A percentile compares a stretch with the other conserved stretches of the same genome.
These are phyloP conservation scores for Hesperia comma DNA, from an alignment of 2,888 invertebrate species.

Conservation along the genomic window DNA sequence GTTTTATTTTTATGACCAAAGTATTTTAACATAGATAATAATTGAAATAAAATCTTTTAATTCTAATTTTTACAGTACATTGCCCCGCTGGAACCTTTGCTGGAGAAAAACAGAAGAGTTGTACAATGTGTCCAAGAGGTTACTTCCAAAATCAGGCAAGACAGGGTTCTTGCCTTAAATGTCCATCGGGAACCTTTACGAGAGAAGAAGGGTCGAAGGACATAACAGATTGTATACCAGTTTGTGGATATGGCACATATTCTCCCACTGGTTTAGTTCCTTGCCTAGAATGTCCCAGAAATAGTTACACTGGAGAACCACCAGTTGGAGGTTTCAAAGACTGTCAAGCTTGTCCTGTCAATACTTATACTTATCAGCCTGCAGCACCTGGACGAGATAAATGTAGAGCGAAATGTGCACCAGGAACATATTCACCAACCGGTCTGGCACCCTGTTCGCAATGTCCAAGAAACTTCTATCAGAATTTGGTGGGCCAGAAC, in stretches of 20 bases:
- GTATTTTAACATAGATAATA: background rate
- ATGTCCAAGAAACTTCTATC: constrained; percentile 96
- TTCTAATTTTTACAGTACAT: constrained; percentile 86
- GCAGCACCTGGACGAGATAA: constrained; percentile 92
- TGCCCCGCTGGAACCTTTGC: constrained; percentile 99
- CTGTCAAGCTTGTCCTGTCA: constrained; percentile 95
- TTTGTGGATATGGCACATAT: constrained; percentile 98
- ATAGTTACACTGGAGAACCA: constrained; percentile 94
- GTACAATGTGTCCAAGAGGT: constrained; percentile 95
- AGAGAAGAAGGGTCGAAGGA: constrained; percentile 95
- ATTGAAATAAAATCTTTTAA: background rate
- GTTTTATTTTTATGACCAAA: constrained; percentile 60
- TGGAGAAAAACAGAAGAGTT: constrained; percentile 94
- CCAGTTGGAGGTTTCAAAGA: constrained; percentile 96
- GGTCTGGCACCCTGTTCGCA: constrained; percentile 96
- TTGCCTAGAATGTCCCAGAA: constrained; percentile 96
- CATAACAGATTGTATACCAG: constrained; percentile 93
- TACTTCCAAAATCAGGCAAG: constrained; percentile 96
- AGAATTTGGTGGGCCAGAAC: constrained; percentile 92
- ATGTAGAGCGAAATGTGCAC: constrained; percentile 94
- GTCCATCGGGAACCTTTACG: constrained; percentile 97
- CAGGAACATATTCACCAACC: constrained; percentile 96
- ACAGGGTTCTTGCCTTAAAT: constrained; percentile 94
- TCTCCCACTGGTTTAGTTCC: constrained; percentile 97
- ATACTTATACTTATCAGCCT: constrained; percentile 95